Base-by-base conservation (phyloP, 2,113 vertebrate genomes). In the Percina caprodes region DNA sequence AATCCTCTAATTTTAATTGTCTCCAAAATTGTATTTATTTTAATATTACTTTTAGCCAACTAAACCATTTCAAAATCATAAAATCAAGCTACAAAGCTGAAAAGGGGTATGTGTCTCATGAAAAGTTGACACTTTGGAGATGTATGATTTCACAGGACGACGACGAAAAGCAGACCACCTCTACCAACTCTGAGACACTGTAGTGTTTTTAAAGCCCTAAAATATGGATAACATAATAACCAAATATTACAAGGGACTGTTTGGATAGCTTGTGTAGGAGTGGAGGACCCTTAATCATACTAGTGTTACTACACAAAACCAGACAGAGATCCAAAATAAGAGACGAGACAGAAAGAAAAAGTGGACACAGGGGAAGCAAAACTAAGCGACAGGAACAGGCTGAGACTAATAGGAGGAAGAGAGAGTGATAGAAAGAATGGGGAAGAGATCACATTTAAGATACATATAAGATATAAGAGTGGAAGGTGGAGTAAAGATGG, bases 381-480 rank as follows among this genome's bases (percentile, higher is more conserved):
- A 63, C 24, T 9, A 26, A 42, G n/a, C 42, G 58, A 69, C 3
- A 69, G 26, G 9, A 77, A 62, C 46, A 15, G 70, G 67, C 52
- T 0, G 30, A 67, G 19, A 85, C n/a, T 3, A 16, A 59, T 0
- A 33, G 72, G 63, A 78, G 71, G 74, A 66, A 85, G 65, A 79
- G 65, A 72, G 4, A 61, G 0, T 2, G 46, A 39, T 19, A 21
- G 52, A 59, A n/a, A 26, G 56, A 68, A 72, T 55, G 63, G 2
- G 19, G 78, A 81, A 71, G 45, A 85, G 67, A 82, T 66, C 26
- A 21, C 2, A 72, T 45, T 1, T 4, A 30, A 52, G 63, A 80
- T 55, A 56, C 42, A 30, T 30, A 3, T 30, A 30, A 30, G 3
- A 30, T 30, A 30, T 30, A 30, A 30, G 49, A 5, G 14, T 15